Evolutionary conservation across 2,797 vertebrate genomes (phyloP).

Genomic region (Cossypha dichroa): DNA sequence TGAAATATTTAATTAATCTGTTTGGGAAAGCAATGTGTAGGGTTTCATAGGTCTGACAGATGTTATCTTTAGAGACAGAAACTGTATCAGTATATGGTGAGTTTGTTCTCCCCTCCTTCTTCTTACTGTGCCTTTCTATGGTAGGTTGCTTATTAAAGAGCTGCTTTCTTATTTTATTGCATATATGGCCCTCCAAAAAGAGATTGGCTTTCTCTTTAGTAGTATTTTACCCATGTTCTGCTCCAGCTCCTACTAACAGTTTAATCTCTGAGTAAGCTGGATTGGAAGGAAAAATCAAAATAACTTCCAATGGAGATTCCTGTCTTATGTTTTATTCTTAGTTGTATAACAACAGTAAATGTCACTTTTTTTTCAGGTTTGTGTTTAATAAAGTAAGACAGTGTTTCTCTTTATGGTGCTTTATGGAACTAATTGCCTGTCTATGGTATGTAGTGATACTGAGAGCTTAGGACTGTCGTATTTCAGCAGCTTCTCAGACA

Average conservation of each 20-base stretch:
- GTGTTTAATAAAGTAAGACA: neutral
- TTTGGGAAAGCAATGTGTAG: neutral
- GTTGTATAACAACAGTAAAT: neutral
- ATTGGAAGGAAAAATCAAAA: neutral
- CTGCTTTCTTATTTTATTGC: neutral
- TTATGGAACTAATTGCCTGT: neutral
- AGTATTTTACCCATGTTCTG: neutral
- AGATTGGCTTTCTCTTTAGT: neutral
- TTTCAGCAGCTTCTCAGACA: constrained; percentile 13
- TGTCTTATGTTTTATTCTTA: neutral
- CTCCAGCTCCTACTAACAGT: neutral
- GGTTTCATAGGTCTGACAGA: neutral
- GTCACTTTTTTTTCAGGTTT: neutral
- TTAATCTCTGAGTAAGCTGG: neutral
- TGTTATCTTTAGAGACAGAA: neutral
- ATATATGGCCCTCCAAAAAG: neutral
- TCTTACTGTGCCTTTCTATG: neutral
- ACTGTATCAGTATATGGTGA: neutral
- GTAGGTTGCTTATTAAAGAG: neutral
- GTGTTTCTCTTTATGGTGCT: neutral
- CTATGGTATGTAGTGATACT: neutral
- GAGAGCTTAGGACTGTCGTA: neutral
- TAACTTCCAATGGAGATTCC: neutral
- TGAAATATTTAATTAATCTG: neutral
- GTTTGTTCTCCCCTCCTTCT: neutral